Evolutionary conservation across 2,113 vertebrate species (phyloP).

Genomic region (Saiga tatarica): DNA sequence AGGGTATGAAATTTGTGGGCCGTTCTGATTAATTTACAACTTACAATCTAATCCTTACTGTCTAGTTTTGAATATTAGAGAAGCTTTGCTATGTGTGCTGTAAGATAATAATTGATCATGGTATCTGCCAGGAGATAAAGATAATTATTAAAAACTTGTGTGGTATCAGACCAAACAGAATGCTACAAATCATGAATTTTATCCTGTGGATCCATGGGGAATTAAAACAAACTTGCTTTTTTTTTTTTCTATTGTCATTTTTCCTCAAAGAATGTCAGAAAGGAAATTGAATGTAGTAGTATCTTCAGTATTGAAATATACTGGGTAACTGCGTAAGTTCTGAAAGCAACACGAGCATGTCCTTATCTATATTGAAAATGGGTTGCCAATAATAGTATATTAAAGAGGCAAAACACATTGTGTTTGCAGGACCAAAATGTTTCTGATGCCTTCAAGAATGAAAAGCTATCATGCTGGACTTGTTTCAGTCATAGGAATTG

Average conservation of each 20-base stretch:
- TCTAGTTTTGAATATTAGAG: background rate
- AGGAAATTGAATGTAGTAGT: slow-evolving; percentile 41
- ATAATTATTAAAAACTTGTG: slow-evolving; percentile 13
- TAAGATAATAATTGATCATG: background rate
- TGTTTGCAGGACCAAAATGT: background rate
- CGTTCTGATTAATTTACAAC: background rate
- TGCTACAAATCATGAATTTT: slow-evolving; percentile 35
- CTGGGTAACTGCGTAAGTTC: background rate
- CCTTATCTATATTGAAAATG: slow-evolving; percentile 9
- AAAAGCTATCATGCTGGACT: background rate
- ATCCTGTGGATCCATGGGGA: background rate
- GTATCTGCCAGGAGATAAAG: background rate
- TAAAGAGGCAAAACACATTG: background rate
- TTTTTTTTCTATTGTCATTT: slow-evolving; percentile 2
- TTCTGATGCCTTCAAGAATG: background rate
- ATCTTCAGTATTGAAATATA: slow-evolving; percentile 12
- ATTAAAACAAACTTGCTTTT: background rate
- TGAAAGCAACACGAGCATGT: background rate
- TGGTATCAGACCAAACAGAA: slow-evolving; percentile 24
- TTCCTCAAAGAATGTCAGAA: slow-evolving; percentile 32
- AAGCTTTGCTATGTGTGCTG: background rate
- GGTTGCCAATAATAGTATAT: background rate
- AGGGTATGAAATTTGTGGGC: background rate
- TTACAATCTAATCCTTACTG: background rate
- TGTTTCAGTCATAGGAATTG: background rate